Conservation (phyloP, 2,888 invertebrate genomes). For the Phyto melanocephala region DNA sequence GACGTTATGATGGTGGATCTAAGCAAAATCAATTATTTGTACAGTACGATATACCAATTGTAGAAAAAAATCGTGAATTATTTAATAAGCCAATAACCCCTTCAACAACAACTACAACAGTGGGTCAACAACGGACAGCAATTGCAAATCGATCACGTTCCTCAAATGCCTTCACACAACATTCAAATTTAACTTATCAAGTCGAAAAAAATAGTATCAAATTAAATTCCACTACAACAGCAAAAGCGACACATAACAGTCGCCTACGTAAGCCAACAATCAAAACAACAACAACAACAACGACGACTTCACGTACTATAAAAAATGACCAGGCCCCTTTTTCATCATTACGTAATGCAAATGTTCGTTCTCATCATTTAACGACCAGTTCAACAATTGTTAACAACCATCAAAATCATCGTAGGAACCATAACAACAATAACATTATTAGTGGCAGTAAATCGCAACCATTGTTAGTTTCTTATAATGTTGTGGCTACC, state of each 20-base stretch:
- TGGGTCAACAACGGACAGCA: conserved; percentile 32
- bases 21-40: conserved; percentile 50
- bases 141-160: conserved; percentile 56
- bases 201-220: conserved; percentile 36
- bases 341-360: conserved; percentile 33
- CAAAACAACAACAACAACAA: too few relatives aligned
- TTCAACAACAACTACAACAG: conserved; percentile 29
- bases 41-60: conserved; percentile 60
- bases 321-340: conserved; percentile 8
- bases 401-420: conserved; percentile 13
- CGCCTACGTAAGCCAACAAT: conserved; percentile 28
- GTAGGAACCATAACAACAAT: conserved; percentile 21
- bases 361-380: conserved; percentile 29
- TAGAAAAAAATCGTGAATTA: conserved; percentile 51
- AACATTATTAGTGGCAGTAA: conserved; percentile 5
- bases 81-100: conserved; percentile 30
- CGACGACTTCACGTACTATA: conserved; percentile 17
- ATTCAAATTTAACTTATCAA: conserved; percentile 13
- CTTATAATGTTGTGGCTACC: conserved; percentile 8
- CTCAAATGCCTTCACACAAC: conserved; percentile 9
- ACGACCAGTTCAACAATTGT: conserved; percentile 10
- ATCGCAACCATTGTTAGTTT: conserved; percentile 32
- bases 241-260: not conserved
- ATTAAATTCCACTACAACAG: not conserved
- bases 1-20: not conserved